phyloP scores from a whole-genome alignment of 2,888 invertebrate species.

The Lasioglossum malachurum region DNA sequence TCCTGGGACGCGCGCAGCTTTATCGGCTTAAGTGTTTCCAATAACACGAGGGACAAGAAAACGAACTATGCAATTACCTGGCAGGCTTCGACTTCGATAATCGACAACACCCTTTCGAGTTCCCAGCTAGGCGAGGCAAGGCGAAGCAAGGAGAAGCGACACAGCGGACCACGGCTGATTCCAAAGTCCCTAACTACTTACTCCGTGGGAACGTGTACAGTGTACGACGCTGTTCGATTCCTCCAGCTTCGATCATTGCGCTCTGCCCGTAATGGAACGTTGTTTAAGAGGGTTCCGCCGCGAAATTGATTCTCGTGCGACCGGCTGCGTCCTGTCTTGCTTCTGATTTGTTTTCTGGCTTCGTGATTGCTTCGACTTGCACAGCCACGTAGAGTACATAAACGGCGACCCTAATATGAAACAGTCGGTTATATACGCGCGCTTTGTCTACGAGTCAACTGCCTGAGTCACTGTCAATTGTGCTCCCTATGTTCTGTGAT shows the following conservation, averaged over 20 bases:
- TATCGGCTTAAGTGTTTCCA: constrained; percentile 64
- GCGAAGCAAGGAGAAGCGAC: constrained; percentile 20
- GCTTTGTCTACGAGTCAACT: neutral
- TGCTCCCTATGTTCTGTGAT: neutral
- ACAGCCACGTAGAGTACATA: constrained; percentile 7
- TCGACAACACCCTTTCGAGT: constrained; percentile 70
- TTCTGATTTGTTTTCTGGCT: constrained; percentile 11
- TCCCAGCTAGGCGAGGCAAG: constrained; percentile 46
- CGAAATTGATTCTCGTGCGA: constrained; percentile 43
- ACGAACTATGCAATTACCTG: constrained; percentile 75
- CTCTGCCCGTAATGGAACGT: constrained; percentile 51
- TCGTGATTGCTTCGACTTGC: constrained; percentile 13
- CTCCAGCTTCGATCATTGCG: constrained; percentile 65
- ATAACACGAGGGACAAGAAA: constrained; percentile 70
- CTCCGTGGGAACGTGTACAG: constrained; percentile 68
- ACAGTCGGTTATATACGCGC: constrained; percentile 5
- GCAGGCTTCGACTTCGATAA: constrained; percentile 72
- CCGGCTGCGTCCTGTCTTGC: neutral
- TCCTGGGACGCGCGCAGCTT: constrained; percentile 31
- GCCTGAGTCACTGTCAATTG: neutral
- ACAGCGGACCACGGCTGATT: constrained; percentile 57
- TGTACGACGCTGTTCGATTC: constrained; percentile 45
- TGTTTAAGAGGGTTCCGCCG: constrained; percentile 33
- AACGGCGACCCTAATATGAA: constrained; percentile 5
- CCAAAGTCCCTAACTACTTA: constrained; percentile 66